A percentile compares a stretch with the other conserved stretches of the same genome.
These are phyloP conservation scores for Caenorhabditis angaria DNA, from an alignment of 2,888 invertebrate genomes.

Conservation along the genomic window DNA sequence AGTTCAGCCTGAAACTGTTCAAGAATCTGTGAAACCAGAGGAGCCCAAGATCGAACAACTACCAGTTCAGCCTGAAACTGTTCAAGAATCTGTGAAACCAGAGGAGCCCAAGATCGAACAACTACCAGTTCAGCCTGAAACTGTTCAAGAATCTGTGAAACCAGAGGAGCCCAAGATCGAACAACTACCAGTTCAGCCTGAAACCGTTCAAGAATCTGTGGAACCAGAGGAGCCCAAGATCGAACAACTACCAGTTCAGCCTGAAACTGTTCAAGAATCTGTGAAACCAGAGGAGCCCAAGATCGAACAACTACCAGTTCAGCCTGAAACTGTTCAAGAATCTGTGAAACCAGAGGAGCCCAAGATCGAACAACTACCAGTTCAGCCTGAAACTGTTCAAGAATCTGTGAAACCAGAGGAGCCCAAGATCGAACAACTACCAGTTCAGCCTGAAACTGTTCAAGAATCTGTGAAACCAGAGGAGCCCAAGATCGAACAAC, in stretches of 20 bases:
- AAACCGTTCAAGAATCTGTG: neutral
- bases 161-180: neutral
- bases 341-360: neutral
- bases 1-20: slow-evolving; percentile 5
- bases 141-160: neutral
- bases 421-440: neutral
- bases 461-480: neutral
- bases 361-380: slow-evolving; percentile 5
- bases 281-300: neutral
- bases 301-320: slow-evolving; percentile 1
- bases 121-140: neutral
- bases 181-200: slow-evolving; percentile 3
- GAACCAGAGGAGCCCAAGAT: neutral
- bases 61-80: slow-evolving; percentile 1
- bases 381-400: neutral
- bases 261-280: neutral
- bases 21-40: slow-evolving; percentile 8
- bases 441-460: neutral
- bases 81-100: slow-evolving; percentile 10
- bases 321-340: neutral
- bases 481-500: slow-evolving; percentile 20
- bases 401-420: neutral
- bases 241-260: neutral
- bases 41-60: slow-evolving; percentile 10
- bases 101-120: slow-evolving; percentile 4